Evolutionary conservation across 2,797 vertebrate genomes (phyloP), one percentile per base, ranked within the genome.

Genomic region (Pogoniulus pusillus): DNA sequence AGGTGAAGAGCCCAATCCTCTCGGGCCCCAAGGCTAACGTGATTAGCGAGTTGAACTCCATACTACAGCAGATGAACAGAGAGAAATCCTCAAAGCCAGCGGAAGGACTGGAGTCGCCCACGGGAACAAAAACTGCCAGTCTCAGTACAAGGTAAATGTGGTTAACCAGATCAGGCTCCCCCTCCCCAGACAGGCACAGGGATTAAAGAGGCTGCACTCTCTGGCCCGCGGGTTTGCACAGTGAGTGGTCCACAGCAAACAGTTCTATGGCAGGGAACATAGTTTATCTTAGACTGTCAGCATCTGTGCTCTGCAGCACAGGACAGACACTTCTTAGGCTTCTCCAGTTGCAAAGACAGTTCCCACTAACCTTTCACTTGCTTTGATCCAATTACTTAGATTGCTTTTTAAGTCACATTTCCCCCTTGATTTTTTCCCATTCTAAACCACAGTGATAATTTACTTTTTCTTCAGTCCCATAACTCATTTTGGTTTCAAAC

Each of bases 41-140:
- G 45, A 99, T 99, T 97, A 99, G 98, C 69, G 99, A 99, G 96
- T 97, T 99, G 93, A 99, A 99, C 97, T 99, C 99, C 78, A 99
- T 99, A 94, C 98, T 99, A 76, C 99, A 99, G 96, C 98, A 99
- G 85, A 99, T 99, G 98, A 99, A 98, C 97, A 98, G 98, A 91
- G 98, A 99, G 91, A 98, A 98, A 95, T 97, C 98, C 8, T 95
- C 98, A 91, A 99, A 98, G 97, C 97, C 98, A 5, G 98, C 98
- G 90, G 98, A 99, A 57, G 98, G 97, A 74, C 96, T 98, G 24
- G 99, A 99, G 95, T 98, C 98, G 15, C 98, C 98, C 3, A 97
- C 97, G 2, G 98, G 98, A 91, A 97, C 97, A 92, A 98, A 98
- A 97, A 97, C 96, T 4, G 93, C 97, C 45, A 96, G 97, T 97